phyloP scores from a whole-genome alignment of 2,888 invertebrate species.

The Oligia latruncula region DNA sequence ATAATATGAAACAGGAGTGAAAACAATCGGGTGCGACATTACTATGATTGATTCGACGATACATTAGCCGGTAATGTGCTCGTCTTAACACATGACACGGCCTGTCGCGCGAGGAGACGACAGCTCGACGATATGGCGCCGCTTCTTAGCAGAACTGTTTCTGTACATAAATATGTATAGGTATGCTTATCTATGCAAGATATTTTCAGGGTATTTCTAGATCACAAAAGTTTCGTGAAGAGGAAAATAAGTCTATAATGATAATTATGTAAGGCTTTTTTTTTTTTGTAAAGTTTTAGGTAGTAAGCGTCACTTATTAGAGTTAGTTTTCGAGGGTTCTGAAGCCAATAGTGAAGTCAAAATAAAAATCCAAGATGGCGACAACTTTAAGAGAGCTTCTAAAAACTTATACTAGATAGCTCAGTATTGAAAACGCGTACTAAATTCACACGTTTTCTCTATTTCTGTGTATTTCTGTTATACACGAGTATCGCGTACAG shows the following conservation, averaged over 20 bases:
- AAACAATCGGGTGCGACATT: slow-evolving; percentile 47
- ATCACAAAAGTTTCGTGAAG: not conserved
- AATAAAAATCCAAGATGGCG: not conserved
- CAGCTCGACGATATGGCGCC: slow-evolving; percentile 53
- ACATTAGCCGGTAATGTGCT: slow-evolving; percentile 61
- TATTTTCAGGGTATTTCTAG: not conserved
- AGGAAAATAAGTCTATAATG: not conserved
- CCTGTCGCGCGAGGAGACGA: slow-evolving; percentile 27
- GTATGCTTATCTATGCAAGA: not conserved
- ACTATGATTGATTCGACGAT: slow-evolving; percentile 62
- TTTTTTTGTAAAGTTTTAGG: not conserved
- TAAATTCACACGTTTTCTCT: too few species aligned
- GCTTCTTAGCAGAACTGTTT: not conserved
- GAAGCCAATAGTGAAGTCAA: not conserved
- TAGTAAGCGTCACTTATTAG: not conserved
- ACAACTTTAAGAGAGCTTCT: not conserved
- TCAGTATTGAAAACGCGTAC: too few species aligned
- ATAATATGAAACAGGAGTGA: not conserved
- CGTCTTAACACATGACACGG: slow-evolving; percentile 43
- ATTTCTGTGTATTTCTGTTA: too few species aligned
- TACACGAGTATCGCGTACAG: not conserved
- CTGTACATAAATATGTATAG: not conserved
- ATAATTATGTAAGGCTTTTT: not conserved
- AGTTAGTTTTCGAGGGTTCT: not conserved
- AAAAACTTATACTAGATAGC: not conserved